Base-by-base conservation (phyloP, 1,140 invertebrate species). In the Microplitis demolitor region DNA sequence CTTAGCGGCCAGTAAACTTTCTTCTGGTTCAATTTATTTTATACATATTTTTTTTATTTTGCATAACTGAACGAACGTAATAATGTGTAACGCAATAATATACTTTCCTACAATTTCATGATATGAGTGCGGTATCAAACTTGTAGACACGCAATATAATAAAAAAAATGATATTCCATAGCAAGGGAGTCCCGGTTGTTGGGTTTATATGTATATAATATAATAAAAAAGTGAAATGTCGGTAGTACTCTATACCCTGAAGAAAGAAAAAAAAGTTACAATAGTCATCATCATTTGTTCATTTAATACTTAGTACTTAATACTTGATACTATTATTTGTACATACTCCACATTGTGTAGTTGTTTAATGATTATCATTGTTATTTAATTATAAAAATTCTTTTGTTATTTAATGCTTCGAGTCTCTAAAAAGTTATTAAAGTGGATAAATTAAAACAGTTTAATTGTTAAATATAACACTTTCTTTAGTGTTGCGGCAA, bases 161-260 rank as follows among this genome's bases (percentile, higher is more conserved):
- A 24, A 24, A 24, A 24, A 24, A 24, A 24, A 24, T 53, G 70
- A 66, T 54, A 45, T 45, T 45, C 5, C 39, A 45, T 24, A 24
- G 24, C 50, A 56, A 58, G 61, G 60, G 66, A 53, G 66, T 64
- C 35, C 50, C 54, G 69, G 45, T 33, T 64, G 24, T 51, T 37
- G 13, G 50, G 50, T 67, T 67, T 31, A 64, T 76, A 73, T 45
- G 6, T 24, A 24, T 24, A 45, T 45, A 45, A 45, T 45, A 75
- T 76, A 74, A 78, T 76, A 70, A 69, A 66, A 76, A 77, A 80
- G 79, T 80, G 78, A 80, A 80, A 79, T 78, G 74, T 51, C 4
- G 24, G 24, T 24, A 24, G 24, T 24, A 24, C 24, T 75, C 71
- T 77, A 73, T 66, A 56, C n/a, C 8, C 4, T 11, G 35, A 70